Evolutionary conservation across 2,113 vertebrate genomes (phyloP), one percentile per base, ranked within the genome.

Genomic region (Dicerorhinus sumatrensis): DNA sequence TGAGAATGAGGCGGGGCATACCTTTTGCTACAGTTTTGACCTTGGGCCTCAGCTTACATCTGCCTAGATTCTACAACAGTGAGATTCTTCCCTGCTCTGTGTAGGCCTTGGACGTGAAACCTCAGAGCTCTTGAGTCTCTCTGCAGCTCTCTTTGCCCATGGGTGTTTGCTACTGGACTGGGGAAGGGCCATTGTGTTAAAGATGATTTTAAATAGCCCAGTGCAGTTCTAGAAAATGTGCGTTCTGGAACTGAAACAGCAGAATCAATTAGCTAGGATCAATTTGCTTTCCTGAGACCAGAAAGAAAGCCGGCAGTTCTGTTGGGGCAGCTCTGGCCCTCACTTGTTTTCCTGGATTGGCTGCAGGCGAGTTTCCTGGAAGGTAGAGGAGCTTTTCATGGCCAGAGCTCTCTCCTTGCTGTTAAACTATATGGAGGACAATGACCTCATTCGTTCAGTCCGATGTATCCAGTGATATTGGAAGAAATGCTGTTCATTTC

Each of bases 141-240:
- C 20, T 4, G 0, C 6, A 20, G 33, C 8, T 60, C 33, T 58
- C 10, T 17, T 92, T 70, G 31, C 70, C 54, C 1, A 2, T 13
- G 36, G 36, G 29, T 33, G 5, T 65, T 70, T 79, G 80, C 63
- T 90, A 27, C 70, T 72, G 29, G 51, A 21, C 39, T 13, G 0
- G 63, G 51, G 9, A 70, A 31, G 46, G 54, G 8, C 31, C 56
- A 89, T 56, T 76, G 3, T 63, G 27, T 79, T 94, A 82, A 86
- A 95, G 69, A 48, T 29, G 16, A 33, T 85, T 93, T 91, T 85
- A 63, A 76, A 85, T 36, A 79, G 63, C 62, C 20, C 63, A 60
- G 9, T 46, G 42, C 2, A 25, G 21, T 75, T 85, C 46, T 67
- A 39, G 69, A n/a, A 81, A 94, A 81, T 84, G 39, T 29, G 23